These are phyloP conservation scores for Nemoura dubitans DNA, from an alignment of 2,888 invertebrate genomes.

Conservation along the genomic window DNA sequence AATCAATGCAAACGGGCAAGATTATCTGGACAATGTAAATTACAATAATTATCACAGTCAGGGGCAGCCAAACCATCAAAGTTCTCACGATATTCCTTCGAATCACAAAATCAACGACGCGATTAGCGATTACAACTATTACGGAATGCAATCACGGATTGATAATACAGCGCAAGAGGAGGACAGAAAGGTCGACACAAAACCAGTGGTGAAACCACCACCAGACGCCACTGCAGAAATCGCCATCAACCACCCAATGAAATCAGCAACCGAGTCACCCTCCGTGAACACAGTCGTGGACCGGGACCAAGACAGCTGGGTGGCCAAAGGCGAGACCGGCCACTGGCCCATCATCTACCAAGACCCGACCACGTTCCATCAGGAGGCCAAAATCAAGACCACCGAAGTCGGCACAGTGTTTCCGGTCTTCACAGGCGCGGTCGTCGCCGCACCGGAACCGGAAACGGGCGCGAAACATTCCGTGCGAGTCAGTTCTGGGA, in stretches of 20 bases:
- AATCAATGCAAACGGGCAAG: not conserved
- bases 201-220: not conserved
- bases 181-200: too few relatives aligned
- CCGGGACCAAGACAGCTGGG: not conserved
- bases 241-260: not conserved
- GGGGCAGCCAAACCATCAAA: not conserved
- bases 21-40: not conserved
- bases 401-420: conserved; percentile 29
- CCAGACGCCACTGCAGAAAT: not conserved
- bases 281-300: not conserved
- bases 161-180: not conserved
- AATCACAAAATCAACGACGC: not conserved
- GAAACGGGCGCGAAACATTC: not conserved
- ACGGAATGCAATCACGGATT: not conserved
- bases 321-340: not conserved
- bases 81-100: not conserved
- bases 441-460: not conserved
- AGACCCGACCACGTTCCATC: not conserved
- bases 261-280: not conserved
- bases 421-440: conserved; percentile 5
- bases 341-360: conserved; percentile 31
- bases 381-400: not conserved
- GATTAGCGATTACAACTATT: not conserved
- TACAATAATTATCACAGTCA: too few relatives aligned
- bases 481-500: not conserved